Evolutionary conservation across 1,140 invertebrate species (phyloP), one percentile per base, ranked within the genome.

Genomic region (Drosophila serrata): DNA sequence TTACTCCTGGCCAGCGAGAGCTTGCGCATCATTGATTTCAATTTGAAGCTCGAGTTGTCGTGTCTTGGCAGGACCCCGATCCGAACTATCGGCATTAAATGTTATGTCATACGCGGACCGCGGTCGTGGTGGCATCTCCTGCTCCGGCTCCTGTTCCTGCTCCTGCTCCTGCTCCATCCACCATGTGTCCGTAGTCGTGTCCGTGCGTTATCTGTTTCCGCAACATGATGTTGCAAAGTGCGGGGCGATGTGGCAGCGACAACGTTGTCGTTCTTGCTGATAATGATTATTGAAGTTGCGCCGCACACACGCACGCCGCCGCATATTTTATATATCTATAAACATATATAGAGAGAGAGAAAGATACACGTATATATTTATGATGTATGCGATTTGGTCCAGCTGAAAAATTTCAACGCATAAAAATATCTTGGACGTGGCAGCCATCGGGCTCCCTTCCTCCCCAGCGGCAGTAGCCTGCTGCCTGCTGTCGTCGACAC

Each of bases 121-220:
- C 12, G 46, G 46, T 27, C 24, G 24, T 53, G 49, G 49, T 51
- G 49, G 49, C 49, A 53, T 15, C 19, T 45, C 35, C 17, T 22
- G 12, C 33, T 64, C 4, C 24, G 2, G 9, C 24, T 74, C 42
- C 69, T 64, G 58, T 15, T 35, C 22, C 29, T 15, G 5, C 37
- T 13, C 31, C 43, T 39, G 27, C 39, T 31, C 70, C 65, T 42
- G 56, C 48, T 59, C 43, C 64, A 58, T 51, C 49, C 77, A 75
- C 37, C 75, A 69, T 64, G 69, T 65, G 78, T 77, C 79, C 78
- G 74, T 79, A 62, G 67, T 69, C 82, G 63, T 81, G 80, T 82
- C 80, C 84, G 85, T 90, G 85, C 85, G 85, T 90, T 90, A 90
- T 90, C 85, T 88, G 85, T 88, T 88, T 88, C 85, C 85, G 85